phyloP scores from a whole-genome alignment of 2,797 vertebrate genomes.

The Phoxinus dragarum region DNA sequence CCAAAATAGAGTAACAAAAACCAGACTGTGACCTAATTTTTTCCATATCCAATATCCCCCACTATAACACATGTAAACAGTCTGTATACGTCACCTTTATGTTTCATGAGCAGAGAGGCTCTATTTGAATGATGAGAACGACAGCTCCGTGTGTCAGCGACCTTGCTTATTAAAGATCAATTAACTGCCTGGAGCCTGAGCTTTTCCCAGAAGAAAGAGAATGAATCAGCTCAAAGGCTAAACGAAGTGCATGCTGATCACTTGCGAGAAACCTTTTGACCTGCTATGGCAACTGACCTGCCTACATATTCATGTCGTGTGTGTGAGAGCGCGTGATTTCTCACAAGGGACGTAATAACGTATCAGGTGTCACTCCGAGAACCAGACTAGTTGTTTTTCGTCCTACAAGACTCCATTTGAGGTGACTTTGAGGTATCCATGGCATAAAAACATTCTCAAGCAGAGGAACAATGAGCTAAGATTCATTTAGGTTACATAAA shows the following conservation, averaged over 20 bases:
- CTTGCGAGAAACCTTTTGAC: slow-evolving; percentile 10
- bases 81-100: slow-evolving; percentile 2
- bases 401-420: slow-evolving; percentile 28
- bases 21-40: slow-evolving; percentile 51
- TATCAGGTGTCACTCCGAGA: not conserved
- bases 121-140: not conserved
- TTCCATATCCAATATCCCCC: slow-evolving; percentile 26
- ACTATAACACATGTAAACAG: slow-evolving; percentile 5
- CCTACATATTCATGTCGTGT: slow-evolving; percentile 9
- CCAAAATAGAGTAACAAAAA: slow-evolving; percentile 9
- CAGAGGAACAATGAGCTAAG: slow-evolving; percentile 5
- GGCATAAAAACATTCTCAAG: slow-evolving; percentile 4
- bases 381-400: slow-evolving; percentile 25
- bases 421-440: slow-evolving; percentile 32
- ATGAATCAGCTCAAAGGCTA: slow-evolving; percentile 23
- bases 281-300: slow-evolving; percentile 6
- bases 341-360: slow-evolving; percentile 18
- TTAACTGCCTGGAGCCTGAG: not conserved
- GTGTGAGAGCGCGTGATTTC: slow-evolving; percentile 25
- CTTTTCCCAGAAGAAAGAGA: slow-evolving; percentile 19
- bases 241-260: slow-evolving; percentile 7
- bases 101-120: slow-evolving; percentile 7
- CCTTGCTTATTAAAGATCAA: slow-evolving; percentile 7
- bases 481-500: slow-evolving; percentile 29
- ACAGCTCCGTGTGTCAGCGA: not conserved